Evolutionary conservation across 92 coral and sea anemone genomes (phyloP), one percentile per base, ranked within the genome.

Genomic region (Porites cylindrica): DNA sequence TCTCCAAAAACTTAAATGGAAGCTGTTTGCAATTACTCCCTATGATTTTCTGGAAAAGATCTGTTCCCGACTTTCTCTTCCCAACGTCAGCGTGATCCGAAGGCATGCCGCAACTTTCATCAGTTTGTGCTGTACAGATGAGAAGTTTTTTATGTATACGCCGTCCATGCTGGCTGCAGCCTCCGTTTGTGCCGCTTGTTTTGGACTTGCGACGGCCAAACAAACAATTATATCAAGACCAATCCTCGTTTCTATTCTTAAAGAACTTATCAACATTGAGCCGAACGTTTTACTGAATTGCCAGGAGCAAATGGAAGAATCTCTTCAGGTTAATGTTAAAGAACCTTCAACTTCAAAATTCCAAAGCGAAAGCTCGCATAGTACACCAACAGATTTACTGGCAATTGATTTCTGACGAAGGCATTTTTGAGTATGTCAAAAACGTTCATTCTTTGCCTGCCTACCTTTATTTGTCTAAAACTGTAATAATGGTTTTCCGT

Each of bases 381-480:
- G 96, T 54, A 96, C 99, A 19, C 99, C 99, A 72, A 97, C 99
- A 77, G 99, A 97, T 80, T 90, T 95, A 65, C 99, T 95, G 80
- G 97, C 94, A 81, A 94, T 97, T 52, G 94, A 95, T 51, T 92
- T 95, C 84, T 97, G 93, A 91, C 87, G 51, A 82, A 77, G 88
- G 81, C 72, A 64, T 86, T 81, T 65, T 72, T 43, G 62, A 67
- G 80, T 74, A 32, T 63, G 66, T 75, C 68, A 67, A 63, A 72
- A 70, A 73, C 26, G 26, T 24, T 24, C 26, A 24, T 24, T 24
- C 26, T 80, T 74, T 90, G 93, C 85, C 91, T 43, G 84, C 88
- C 83, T 70, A 59, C 60, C 88, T 24, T 70, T 26, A 26, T 26
- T 26, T 26, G 29, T 26, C 29, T 26, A 1, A 26, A 26, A 26